Conservation (phyloP, 2,797 vertebrate genomes). For the Rhinella marina region DNA sequence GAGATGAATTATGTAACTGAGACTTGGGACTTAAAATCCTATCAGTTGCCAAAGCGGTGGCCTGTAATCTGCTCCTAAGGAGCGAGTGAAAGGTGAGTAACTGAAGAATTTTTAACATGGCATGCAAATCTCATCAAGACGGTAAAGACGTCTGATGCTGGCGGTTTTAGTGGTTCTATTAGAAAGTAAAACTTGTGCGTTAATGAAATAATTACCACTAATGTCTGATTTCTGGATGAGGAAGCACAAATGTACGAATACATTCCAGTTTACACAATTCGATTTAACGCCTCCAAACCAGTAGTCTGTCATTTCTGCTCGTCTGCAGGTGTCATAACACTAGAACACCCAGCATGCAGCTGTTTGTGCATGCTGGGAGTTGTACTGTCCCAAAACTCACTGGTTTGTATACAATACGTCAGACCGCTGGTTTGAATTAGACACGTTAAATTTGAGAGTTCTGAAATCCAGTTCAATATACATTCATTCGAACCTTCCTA, state of each 20-base stretch:
- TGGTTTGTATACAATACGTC: neutral
- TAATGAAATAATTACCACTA: neutral
- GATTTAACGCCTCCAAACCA: neutral
- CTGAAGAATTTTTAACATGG: neutral
- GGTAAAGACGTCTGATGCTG: neutral
- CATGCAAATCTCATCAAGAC: neutral
- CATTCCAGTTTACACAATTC: conserved; percentile 65
- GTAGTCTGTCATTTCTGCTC: neutral
- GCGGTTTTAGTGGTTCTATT: neutral
- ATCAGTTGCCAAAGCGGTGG: neutral
- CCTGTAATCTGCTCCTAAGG: neutral
- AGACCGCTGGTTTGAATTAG: neutral
- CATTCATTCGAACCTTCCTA: conserved; percentile 30
- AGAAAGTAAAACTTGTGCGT: neutral
- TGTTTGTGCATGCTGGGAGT: neutral
- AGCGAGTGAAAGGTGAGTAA: neutral
- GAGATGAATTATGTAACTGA: neutral
- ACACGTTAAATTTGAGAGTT: conserved; percentile 15
- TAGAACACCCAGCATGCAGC: neutral
- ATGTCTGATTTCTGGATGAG: conserved; percentile 67
- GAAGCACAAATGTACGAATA: conserved; percentile 75
- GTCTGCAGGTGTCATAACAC: neutral
- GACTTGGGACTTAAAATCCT: neutral
- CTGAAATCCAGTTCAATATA: conserved; percentile 25
- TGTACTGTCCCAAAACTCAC: neutral